Evolutionary conservation across 2,797 vertebrate genomes (phyloP).

Genomic region (Rhyacichthys aspro): DNA sequence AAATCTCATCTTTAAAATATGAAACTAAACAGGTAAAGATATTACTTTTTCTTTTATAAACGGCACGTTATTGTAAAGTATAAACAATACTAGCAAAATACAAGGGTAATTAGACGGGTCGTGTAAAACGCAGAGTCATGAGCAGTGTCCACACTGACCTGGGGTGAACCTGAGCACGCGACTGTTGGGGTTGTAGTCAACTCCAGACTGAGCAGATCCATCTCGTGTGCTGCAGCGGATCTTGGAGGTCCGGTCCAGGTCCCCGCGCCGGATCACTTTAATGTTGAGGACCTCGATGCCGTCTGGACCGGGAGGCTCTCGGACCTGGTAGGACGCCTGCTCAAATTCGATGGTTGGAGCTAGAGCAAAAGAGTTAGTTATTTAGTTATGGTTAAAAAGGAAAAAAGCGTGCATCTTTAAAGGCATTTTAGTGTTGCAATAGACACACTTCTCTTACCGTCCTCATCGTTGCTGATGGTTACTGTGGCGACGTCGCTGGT

Average conservation of each 20-base stretch:
- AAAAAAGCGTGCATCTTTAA: no score
- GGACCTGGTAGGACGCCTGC: conserved; percentile 90
- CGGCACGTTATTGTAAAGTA: no score
- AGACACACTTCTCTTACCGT: conserved; percentile 79
- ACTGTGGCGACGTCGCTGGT: conserved; percentile 82
- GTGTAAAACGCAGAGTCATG: no score
- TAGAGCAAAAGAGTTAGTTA: conserved; percentile 47
- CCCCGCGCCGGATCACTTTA: conserved; percentile 90
- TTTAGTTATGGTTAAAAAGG: no score
- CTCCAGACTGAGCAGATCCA: conserved; percentile 96
- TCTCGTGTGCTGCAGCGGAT: conserved; percentile 97
- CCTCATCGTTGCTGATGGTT: conserved; percentile 94
- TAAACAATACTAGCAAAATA: no score
- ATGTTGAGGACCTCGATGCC: conserved; percentile 85
- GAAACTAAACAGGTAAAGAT: no score
- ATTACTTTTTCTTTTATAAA: no score
- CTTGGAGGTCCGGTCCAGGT: conserved; percentile 93
- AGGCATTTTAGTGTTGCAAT: not conserved
- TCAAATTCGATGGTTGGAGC: conserved; percentile 97
- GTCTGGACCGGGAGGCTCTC: conserved; percentile 91
- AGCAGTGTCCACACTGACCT: conserved; percentile 74
- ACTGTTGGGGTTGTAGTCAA: conserved; percentile 98
- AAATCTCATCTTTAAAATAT: no score
- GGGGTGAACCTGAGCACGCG: conserved; percentile 92
- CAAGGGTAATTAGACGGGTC: no score